These are phyloP conservation scores for Ganaspis sp. DNA, from an alignment of 1,140 invertebrate genomes.

Conservation along the genomic window DNA sequence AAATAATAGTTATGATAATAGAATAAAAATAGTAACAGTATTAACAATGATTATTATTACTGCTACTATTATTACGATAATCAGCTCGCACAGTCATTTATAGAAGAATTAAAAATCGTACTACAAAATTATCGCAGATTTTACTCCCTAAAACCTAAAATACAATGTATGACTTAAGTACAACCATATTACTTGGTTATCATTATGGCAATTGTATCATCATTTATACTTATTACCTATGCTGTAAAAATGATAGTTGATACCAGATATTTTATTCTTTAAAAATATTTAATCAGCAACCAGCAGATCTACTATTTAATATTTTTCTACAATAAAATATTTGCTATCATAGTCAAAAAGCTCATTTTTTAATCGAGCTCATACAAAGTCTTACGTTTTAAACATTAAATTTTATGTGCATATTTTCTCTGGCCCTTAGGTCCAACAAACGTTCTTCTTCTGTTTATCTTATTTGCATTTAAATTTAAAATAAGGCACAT, in stretches of 20 bases:
- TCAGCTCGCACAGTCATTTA: background rate
- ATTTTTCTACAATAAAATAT: no score
- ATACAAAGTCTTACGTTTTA: no score
- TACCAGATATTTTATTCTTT: background rate
- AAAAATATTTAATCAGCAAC: no score
- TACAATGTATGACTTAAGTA: conserved; percentile 27
- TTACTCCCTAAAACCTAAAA: background rate
- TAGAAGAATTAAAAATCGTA: background rate
- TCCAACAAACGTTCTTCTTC: background rate
- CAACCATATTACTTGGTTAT: conserved; percentile 15
- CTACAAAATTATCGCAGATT: background rate
- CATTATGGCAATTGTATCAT: conserved; percentile 26
- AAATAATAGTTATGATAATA: background rate
- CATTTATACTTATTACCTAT: background rate
- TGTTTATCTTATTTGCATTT: background rate
- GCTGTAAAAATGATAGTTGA: background rate
- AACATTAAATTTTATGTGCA: no score
- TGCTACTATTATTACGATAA: background rate
- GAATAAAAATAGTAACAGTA: background rate
- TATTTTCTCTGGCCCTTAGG: no score
- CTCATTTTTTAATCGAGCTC: no score
- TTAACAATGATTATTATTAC: background rate
- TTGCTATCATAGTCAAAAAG: no score
- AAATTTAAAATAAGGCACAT: background rate
- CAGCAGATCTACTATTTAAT: no score